These are phyloP conservation scores for Styela plicata DNA, from an alignment of 23 tunicate species.

Conservation along the genomic window DNA sequence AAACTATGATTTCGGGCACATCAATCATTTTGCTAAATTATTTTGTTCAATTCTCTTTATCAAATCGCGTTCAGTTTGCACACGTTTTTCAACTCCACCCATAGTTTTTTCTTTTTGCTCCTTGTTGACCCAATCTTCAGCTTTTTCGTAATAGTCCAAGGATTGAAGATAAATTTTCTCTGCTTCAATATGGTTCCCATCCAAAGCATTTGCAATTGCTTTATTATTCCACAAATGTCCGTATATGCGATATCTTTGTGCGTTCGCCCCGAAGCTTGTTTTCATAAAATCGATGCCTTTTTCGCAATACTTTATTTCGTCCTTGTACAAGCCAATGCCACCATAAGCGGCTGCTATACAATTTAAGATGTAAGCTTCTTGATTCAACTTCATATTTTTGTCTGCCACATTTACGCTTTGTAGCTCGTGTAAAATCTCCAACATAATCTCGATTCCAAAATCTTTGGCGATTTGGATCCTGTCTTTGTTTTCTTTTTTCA, in stretches of 20 bases:
- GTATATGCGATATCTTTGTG: not conserved
- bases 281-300: not conserved
- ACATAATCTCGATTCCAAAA: not conserved
- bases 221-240: not conserved
- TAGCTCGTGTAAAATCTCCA: not conserved
- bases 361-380: not conserved
- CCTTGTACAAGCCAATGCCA: not conserved
- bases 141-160: not conserved
- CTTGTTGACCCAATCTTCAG: not conserved
- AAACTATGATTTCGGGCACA: too few relatives aligned
- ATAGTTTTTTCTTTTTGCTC: not conserved
- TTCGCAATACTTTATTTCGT: not conserved
- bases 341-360: not conserved
- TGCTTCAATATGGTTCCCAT: not conserved
- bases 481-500: not conserved
- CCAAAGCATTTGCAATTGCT: not conserved
- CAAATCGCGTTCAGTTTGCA: not conserved
- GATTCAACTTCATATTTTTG: not conserved
- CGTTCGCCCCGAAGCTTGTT: not conserved
- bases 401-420: not conserved
- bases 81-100: not conserved
- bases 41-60: not conserved
- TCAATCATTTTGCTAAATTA: too few relatives aligned
- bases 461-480: not conserved
- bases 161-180: not conserved